Base-by-base conservation (phyloP, 2,888 invertebrate species). In the Scaptodrosophila latifasciaeformis region DNA sequence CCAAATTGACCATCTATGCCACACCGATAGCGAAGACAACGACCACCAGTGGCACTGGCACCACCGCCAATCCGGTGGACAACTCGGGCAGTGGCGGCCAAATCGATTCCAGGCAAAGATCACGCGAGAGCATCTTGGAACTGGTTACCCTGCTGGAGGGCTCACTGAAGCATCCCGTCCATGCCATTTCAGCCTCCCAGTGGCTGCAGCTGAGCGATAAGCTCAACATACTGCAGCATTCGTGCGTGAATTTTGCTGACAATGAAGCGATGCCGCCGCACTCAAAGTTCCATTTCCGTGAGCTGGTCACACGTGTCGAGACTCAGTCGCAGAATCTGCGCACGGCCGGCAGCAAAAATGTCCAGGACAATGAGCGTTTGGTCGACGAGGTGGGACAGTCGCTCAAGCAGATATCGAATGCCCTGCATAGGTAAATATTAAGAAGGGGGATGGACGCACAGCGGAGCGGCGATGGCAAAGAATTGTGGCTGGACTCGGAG, bases 231-330 rank as follows among this genome's bases (percentile, higher is more conserved):
- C 89, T 97, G 75, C 93, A 95, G 81, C 91, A 91, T 15, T 91
- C 93, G 65, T 96, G 96, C 87, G 90, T 92, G 75, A 91, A 92
- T 68, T 95, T 94, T 79, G 93, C 94, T 12, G 96, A 96, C 70
- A 90, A 89, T 64, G 90, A 90, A 55, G 88, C 90, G 12, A 92
- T 94, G 78, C 93, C 95, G 9, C 94, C 95, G 13, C 95, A 96
- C 82, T 92, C 93, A 45, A 93, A 96, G 81, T 96, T 96, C 86
- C 93, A 96, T 75, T 93, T 95, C 82, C 91, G 94, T 35, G 92
- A 93, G 84, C 85, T 93, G 59, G 88, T 93, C 19, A 90, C 90
- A 2, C 88, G 92, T 40, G 88, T 93, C 47, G 93, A 93, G 82
- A 87, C 88, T 10, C 92, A 92, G 81, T 91, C 91, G 24, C 88